A percentile compares a stretch with the other conserved stretches of the same genome.
phyloP scores from a whole-genome alignment of 2,113 vertebrate species.

The Rafetus swinhoei region DNA sequence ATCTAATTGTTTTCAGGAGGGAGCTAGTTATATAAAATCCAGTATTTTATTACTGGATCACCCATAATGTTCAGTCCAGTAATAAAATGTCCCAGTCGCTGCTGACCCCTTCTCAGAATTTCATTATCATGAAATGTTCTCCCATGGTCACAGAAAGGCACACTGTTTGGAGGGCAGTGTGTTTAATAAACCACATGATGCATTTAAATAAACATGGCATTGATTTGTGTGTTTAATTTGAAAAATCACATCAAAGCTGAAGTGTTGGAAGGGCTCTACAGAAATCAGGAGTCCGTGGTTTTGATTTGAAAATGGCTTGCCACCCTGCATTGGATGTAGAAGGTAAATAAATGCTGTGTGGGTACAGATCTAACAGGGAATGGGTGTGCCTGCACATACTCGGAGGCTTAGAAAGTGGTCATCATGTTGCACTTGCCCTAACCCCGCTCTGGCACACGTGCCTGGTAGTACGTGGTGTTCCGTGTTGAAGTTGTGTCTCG shows the following conservation, averaged over 20 bases:
- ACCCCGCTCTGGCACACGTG: neutral
- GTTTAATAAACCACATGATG: conserved; percentile 36
- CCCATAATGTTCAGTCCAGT: neutral
- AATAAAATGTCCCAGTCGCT: neutral
- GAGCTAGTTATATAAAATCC: neutral
- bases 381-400: conserved; percentile 41
- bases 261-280: conserved; percentile 29
- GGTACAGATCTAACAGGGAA: conserved; percentile 59
- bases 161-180: neutral
- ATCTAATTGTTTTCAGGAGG: neutral
- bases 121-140: neutral
- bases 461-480: conserved; percentile 24
- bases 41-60: neutral
- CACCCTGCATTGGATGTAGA: conserved; percentile 24
- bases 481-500: conserved; percentile 22
- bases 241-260: conserved; percentile 52
- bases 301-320: conserved; percentile 71
- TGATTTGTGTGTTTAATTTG: conserved; percentile 33
- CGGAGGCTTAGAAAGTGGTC: conserved; percentile 38
- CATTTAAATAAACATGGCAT: conserved; percentile 50
- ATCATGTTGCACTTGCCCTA: conserved; percentile 3
- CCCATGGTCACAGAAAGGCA: neutral
- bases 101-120: neutral
- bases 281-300: conserved; percentile 45
- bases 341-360: conserved; percentile 52